Evolutionary conservation across 1,140 invertebrate species (phyloP), one percentile per base, ranked within the genome.

Genomic region (Nebria ingens): DNA sequence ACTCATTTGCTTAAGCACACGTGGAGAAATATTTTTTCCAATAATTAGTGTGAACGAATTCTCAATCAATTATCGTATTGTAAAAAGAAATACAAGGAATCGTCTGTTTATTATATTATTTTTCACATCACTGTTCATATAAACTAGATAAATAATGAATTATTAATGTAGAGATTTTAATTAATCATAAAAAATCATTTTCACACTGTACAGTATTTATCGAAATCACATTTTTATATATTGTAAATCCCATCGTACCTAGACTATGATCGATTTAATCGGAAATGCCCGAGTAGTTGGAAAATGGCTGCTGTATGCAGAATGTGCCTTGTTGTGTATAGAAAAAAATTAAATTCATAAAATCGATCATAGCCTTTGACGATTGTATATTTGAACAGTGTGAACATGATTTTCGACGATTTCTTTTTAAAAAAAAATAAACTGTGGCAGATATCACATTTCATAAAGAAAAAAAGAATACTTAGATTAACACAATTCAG

Each of bases 241-340:
- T 45, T 45, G 40, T 45, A n/a, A 45, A 45, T 45, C 4, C 15
- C 40, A 17, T 45, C 40, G 40, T 11, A 12, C 40, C 3, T 17
- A 12, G 40, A n/a, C 15, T 17, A 45, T 45, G 40, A 45, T 45
- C 15, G 17, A 4, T 45, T 45, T 12, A 9, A 45, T 11, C 40
- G 40, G 40, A 45, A 45, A 45, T 11, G 40, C 40, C 15, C 40
- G 6, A 45, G 15, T 45, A 11, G 6, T 17, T 11, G 40, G 40
- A 45, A 13, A 45, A 11, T 45, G 40, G 40, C 25, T 34, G 25
- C 25, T n/a, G 25, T 34, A n/a, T 34, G 25, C 25, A 34, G 25
- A 45, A 11, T 45, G 40, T 45, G 40, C 40, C 40, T 45, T 45
- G 40, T 45, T 45, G 40, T 45, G 40, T 45, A 45, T 45, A 45